Evolutionary conservation across 2,113 vertebrate species (phyloP), one percentile per base, ranked within the genome.

Genomic region (Symphodus melops): DNA sequence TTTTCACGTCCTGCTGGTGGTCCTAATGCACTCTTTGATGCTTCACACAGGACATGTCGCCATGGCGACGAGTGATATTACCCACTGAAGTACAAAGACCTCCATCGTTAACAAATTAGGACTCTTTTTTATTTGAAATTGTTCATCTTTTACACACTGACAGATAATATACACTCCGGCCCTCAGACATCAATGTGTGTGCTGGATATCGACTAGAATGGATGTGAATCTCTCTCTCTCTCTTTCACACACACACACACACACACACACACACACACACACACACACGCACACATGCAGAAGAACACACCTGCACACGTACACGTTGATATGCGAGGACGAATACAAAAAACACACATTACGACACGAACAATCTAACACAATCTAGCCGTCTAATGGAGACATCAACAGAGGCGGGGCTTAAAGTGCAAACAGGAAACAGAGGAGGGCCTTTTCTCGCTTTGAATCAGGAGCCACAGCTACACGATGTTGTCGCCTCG

Each of bases 101-200:
- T 70, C 44, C 33, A 48, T 56, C 46, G 60, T 91, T 94, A 92
- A 80, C 89, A 94, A 95, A 95, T 91, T 94, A 94, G 93, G 90
- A 91, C 88, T 93, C 91, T 89, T 90, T 28, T 77, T 96, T 90
- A 94, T 95, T 95, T 94, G 89, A 93, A 95, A 93, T 94, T 93
- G 75, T 95, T 94, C 90, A 91, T 85, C 80, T 95, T 92, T 92
- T 92, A 92, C 92, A 94, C 94, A 94, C 90, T 91, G 90, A 94
- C 94, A 95, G 91, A 92, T 91, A 94, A 94, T 93, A 95, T 89
- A 95, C 94, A 94, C 85, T 88, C 82, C 66, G 85, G 82, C 88
- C 87, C 28, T 91, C 85, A 94, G 90, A 93, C 90, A 85, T 89
- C 92, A 93, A 86, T 8, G 92, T 36, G 63, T 79, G 81, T 85